Base-by-base conservation (phyloP, 1,140 invertebrate genomes). In the Apis florea region DNA sequence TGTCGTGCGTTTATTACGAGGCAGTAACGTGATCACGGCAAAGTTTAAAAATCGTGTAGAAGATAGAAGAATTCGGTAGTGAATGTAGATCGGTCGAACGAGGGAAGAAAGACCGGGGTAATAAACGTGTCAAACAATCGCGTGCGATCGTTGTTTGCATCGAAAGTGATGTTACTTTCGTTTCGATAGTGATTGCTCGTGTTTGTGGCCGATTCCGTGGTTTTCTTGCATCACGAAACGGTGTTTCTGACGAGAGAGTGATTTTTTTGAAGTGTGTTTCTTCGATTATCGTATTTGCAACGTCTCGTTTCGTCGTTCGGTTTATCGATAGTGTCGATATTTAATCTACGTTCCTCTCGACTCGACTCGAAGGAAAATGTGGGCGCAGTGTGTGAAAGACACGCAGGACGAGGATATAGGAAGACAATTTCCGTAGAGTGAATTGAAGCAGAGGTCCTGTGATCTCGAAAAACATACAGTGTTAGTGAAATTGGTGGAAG, bases 1-100 rank as follows among this genome's bases (percentile, higher is more conserved):
- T 4, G 17, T 12, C 63, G 63, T 1, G 17, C 10, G 15, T 31
- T 15, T 21, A 3, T 9, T 10, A 40, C 19, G 17, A 2, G 15
- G 3, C 17, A 21, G 5, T 26, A 63, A 5, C 10, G 10, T n/a
- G 17, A 40, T 1, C 70, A 53, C 51, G 53, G 61, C 56, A 26
- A 74, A 68, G 83, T 74, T 74, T 79, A 82, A 80, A 85, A 53
- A n/a, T 26, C 49, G 71, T 10, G 17, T 59, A 71, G 26, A 47
- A 63, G 12, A 56, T 26, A 66, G 26, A 17, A 31, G 21, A 10
- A 12, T 59, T 66, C 13, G 4, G 8, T 21, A 47, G 21, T 40
- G 5, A 15, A 26, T 13, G 31, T 47, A 47, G 31, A 47, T 31
- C 12, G 40, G 5, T 6, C 5, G 31, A 17, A 19, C 9, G 19